phyloP scores from a whole-genome alignment of 2,888 invertebrate species.

The Zele albiditarsus region DNA sequence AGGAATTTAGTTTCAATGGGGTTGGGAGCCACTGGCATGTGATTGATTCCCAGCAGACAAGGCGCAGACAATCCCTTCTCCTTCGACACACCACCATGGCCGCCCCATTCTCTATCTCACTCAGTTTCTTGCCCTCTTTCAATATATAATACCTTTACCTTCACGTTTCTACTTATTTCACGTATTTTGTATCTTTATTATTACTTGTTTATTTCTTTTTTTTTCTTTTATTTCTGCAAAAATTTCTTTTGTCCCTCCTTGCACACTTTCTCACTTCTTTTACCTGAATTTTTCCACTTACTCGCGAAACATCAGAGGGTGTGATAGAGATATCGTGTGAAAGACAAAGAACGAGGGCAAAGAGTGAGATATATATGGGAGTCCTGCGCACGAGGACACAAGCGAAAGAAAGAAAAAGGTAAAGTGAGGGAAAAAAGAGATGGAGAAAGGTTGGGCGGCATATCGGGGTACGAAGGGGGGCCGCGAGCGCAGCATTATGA shows the following conservation, averaged over 20 bases:
- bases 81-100: slow-evolving; percentile 49
- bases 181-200: neutral
- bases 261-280: slow-evolving; percentile 42
- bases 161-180: slow-evolving; percentile 40
- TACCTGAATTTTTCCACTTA: slow-evolving; percentile 29
- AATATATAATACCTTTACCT: slow-evolving; percentile 33
- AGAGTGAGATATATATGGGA: slow-evolving; percentile 21
- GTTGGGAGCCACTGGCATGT: slow-evolving; percentile 60
- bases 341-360: slow-evolving; percentile 32
- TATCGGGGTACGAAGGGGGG: slow-evolving; percentile 58
- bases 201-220: slow-evolving; percentile 17
- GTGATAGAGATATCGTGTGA: slow-evolving; percentile 21
- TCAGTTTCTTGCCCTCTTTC: slow-evolving; percentile 57
- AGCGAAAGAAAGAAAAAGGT: slow-evolving; percentile 42
- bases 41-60: slow-evolving; percentile 70
- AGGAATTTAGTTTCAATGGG: slow-evolving; percentile 1
- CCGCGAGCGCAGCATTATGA: slow-evolving; percentile 69
- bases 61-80: slow-evolving; percentile 68
- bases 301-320: slow-evolving; percentile 7
- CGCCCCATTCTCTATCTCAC: slow-evolving; percentile 55
- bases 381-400: slow-evolving; percentile 72
- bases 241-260: slow-evolving; percentile 27
- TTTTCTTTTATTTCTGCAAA: slow-evolving; percentile 14
- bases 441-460: slow-evolving; percentile 48
- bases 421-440: slow-evolving; percentile 49